A percentile compares a stretch with the other conserved stretches of the same genome.
Evolutionary conservation across 2,888 invertebrate genomes (phyloP).

Genomic region (Hetaerina titia): DNA sequence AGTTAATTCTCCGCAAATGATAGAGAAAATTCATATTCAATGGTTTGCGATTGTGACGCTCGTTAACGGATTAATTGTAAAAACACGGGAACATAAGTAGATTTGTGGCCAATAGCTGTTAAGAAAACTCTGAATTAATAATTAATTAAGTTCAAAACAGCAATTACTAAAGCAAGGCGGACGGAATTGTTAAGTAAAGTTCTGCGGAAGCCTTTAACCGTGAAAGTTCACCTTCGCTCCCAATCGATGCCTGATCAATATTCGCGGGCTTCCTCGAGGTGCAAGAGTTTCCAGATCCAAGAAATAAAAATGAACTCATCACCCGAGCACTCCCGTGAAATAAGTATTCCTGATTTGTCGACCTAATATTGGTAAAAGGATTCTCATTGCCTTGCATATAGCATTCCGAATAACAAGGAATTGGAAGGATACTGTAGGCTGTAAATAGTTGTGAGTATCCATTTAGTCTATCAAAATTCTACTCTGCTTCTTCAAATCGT

Average conservation of each 20-base stretch:
- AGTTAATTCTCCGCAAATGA: no score
- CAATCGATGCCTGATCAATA: conserved; percentile 3
- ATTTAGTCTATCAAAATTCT: no score
- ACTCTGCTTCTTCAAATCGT: no score
- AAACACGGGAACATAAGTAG: neutral
- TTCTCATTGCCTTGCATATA: neutral
- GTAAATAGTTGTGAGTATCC: no score
- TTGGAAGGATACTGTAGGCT: no score
- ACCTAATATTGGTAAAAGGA: neutral
- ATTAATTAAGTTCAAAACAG: neutral
- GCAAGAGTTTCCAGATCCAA: neutral
- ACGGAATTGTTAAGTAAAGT: neutral
- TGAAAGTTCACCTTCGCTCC: neutral
- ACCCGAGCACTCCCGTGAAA: neutral
- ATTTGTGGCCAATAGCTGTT: neutral
- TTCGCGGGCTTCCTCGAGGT: neutral
- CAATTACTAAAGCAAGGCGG: neutral
- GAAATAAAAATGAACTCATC: neutral
- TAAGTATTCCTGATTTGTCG: neutral
- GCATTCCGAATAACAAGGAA: no score
- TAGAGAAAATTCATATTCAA: no score
- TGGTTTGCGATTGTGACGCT: no score
- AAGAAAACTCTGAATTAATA: neutral
- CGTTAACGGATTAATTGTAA: neutral
- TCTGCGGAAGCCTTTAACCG: neutral